These are phyloP conservation scores for Procambarus clarkii DNA, from an alignment of 1,140 invertebrate species.

Conservation along the genomic window DNA sequence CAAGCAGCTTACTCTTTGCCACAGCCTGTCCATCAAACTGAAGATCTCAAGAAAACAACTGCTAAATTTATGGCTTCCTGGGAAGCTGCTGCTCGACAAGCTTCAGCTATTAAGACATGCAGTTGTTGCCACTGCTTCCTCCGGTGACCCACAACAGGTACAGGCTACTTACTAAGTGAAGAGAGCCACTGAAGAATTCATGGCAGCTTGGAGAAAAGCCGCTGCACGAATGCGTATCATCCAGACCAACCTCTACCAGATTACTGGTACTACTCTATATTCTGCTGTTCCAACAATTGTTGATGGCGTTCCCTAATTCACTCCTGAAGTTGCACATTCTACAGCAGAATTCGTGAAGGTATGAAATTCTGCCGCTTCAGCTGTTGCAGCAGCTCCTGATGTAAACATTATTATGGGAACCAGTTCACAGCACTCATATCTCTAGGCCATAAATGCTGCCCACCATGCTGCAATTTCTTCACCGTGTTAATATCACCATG, in stretches of 20 bases:
- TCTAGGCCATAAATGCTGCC: neutral
- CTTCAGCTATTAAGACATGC: slow-evolving; percentile 5
- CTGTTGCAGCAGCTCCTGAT: slow-evolving; percentile 44
- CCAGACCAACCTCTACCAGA: no score
- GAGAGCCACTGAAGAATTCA: slow-evolving; percentile 32
- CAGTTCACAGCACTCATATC: neutral
- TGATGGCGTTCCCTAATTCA: slow-evolving; percentile 30
- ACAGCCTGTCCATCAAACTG: neutral
- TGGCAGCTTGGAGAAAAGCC: slow-evolving; percentile 41
- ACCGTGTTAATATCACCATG: neutral
- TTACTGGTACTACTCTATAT: neutral
- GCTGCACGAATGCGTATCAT: neutral
- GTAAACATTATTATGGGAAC: slow-evolving; percentile 56
- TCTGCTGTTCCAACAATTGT: neutral
- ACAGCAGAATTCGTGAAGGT: slow-evolving; percentile 49
- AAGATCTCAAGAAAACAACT: slow-evolving; percentile 2
- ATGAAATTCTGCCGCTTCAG: slow-evolving; percentile 45
- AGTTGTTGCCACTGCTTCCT: neutral
- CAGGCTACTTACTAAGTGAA: slow-evolving; percentile 23
- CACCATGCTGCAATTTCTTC: neutral
- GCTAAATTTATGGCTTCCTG: slow-evolving; percentile 21
- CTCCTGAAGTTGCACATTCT: neutral
- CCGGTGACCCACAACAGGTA: slow-evolving; percentile 18
- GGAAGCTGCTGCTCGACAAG: slow-evolving; percentile 37
- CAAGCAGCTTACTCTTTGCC: neutral